phyloP scores from a whole-genome alignment of 2,888 invertebrate genomes.

The Heliconius cydno region DNA sequence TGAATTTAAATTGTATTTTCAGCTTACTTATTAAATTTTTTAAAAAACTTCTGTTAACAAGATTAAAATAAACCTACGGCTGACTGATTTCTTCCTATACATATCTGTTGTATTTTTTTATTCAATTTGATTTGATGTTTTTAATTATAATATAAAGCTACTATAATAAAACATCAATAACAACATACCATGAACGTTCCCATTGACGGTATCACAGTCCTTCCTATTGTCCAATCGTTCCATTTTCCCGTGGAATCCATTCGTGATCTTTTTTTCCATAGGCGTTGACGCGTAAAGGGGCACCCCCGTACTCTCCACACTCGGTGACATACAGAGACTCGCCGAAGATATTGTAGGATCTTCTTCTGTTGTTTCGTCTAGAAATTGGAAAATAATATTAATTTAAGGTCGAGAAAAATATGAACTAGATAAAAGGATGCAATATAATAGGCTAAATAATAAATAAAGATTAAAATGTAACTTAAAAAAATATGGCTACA shows the following conservation, averaged over 20 bases:
- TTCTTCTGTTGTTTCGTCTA: constrained; percentile 71
- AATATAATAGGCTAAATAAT: constrained; percentile 10
- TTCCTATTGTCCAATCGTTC: constrained; percentile 51
- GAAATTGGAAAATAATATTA: constrained; percentile 29
- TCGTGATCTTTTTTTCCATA: constrained; percentile 56
- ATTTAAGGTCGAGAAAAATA: not conserved
- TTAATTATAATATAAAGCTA: too few relatives aligned
- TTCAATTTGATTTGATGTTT: too few relatives aligned
- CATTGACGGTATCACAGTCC: constrained; percentile 63
- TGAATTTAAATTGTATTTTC: too few relatives aligned
- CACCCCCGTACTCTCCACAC: constrained; percentile 44
- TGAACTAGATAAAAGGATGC: constrained; percentile 35
- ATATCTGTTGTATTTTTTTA: too few relatives aligned
- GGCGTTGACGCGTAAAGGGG: constrained; percentile 65
- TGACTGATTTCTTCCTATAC: too few relatives aligned
- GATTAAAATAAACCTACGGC: too few relatives aligned
- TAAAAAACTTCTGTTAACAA: too few relatives aligned
- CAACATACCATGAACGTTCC: constrained; percentile 66
- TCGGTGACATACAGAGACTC: constrained; percentile 74
- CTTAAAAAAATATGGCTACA: not conserved
- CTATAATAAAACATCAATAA: not conserved
- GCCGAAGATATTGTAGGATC: constrained; percentile 75
- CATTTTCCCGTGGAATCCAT: constrained; percentile 56
- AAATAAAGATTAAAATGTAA: not conserved
- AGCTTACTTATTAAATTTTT: too few relatives aligned